Base-by-base conservation (phyloP, 2,113 vertebrate genomes). In the Manacus vitellinus region DNA sequence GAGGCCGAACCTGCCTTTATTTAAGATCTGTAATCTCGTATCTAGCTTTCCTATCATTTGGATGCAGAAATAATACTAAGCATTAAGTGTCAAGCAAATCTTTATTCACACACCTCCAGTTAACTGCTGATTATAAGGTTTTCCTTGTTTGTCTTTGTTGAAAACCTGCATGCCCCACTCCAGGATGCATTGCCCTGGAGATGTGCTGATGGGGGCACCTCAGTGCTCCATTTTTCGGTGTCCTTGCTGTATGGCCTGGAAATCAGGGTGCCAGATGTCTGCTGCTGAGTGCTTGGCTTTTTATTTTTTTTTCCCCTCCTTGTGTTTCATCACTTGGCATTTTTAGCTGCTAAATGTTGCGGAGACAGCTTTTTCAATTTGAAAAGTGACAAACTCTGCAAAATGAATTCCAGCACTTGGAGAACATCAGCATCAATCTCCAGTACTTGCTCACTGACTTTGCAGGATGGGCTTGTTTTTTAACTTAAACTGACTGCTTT, bases 301-400 rank as follows among this genome's bases (percentile, higher is more conserved):
- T 56, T 41, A 2, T 21, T 52, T 65, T 74, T 55, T 67, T 10
- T 0, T 8, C 13, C 6, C 6, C 4, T 82, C n/a, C 73, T 46
- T 81, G 79, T 86, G 49, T 68, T 93, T 94, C 70, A 37, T 91
- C 78, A 35, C 66, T 95, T 0, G 12, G 21, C 94, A 95, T 96
- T 97, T 97, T 97, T 94, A 95, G 96, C 79, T 94, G 70, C 71
- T 89, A 78, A 96, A 96, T 78, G 79, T 83, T 95, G 94, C 92
- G 84, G 85, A 96, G 93, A 82, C 79, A 95, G 82, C 92, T 88
- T 94, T 96, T 97, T 94, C 88, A 94, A 89, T 96, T 91, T 95
- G 76, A 89, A 95, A 93, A 97, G 82, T 65, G 70, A 89, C 88
- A 96, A 95, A 95, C 59, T 63, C 85, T 93, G 83, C 80, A 96